These are phyloP conservation scores for Alligator mississippiensis DNA, from an alignment of 2,113 vertebrate species.

Conservation along the genomic window DNA sequence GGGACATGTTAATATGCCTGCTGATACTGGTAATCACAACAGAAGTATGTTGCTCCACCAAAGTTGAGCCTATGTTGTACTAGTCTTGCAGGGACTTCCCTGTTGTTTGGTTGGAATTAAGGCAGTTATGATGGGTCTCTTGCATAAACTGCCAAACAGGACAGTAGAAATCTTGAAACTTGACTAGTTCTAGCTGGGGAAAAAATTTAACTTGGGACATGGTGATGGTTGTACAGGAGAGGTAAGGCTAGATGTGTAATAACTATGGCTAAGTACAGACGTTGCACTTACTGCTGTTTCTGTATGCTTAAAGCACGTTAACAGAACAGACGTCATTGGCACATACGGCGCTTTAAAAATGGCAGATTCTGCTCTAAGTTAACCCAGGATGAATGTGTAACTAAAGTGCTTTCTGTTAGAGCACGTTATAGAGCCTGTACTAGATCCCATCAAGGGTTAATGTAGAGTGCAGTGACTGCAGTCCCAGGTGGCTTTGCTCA, in stretches of 20 bases:
- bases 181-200: background rate
- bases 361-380: too few species aligned
- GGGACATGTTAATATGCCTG: background rate
- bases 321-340: too few species aligned
- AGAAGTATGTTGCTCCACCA: background rate
- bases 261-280: background rate
- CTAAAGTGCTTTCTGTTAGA: too few species aligned
- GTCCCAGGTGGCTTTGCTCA: too few species aligned
- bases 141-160: background rate
- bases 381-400: too few species aligned
- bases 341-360: too few species aligned
- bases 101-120: background rate
- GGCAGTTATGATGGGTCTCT: background rate
- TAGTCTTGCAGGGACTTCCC: background rate
- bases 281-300: too few species aligned
- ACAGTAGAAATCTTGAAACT: background rate
- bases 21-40: background rate
- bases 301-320: too few species aligned
- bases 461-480: too few species aligned
- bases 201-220: background rate
- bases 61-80: background rate
- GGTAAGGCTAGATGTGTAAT: background rate
- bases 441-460: too few species aligned
- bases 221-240: fast-evolving
- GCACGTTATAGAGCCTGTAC: too few species aligned